A percentile compares a stretch with the other conserved stretches of the same genome.
Evolutionary conservation across 2,113 vertebrate species (phyloP).

Genomic region (Python bivittatus): DNA sequence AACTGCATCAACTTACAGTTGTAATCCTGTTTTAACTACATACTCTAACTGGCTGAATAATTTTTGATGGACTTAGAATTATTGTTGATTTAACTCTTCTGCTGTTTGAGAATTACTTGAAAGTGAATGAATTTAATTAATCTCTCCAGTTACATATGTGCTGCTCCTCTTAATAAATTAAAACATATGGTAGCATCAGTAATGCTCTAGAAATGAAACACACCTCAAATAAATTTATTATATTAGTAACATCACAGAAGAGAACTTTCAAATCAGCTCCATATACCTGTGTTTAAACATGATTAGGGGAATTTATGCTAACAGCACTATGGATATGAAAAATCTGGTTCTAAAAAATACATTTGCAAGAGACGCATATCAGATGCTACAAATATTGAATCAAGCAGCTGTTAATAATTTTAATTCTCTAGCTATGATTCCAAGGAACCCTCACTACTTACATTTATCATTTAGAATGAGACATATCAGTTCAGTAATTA

Average conservation of each 20-base stretch:
- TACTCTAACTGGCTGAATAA: neutral
- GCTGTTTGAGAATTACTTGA: slow-evolving; percentile 5
- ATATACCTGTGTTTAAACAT: slow-evolving; percentile 1
- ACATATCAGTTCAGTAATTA: no score
- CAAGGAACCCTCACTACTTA: neutral
- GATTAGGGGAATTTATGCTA: slow-evolving; percentile 20
- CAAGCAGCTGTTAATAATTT: neutral
- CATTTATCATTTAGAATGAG: neutral
- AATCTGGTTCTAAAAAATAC: neutral
- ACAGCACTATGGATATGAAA: neutral
- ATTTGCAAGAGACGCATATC: neutral
- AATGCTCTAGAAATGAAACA: neutral
- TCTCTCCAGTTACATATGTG: neutral
- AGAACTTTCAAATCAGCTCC: neutral
- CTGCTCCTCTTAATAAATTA: neutral
- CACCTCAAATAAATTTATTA: neutral
- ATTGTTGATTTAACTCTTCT: slow-evolving; percentile 1
- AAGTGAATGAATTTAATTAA: slow-evolving; percentile 17
- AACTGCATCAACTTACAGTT: neutral
- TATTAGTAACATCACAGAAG: neutral
- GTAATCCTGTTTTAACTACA: neutral
- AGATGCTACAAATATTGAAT: neutral
- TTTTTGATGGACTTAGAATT: neutral
- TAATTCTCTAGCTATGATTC: neutral
- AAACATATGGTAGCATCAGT: slow-evolving; percentile 2